These are phyloP conservation scores for Crotalus tigris DNA, from an alignment of 2,113 vertebrate species.

Conservation along the genomic window DNA sequence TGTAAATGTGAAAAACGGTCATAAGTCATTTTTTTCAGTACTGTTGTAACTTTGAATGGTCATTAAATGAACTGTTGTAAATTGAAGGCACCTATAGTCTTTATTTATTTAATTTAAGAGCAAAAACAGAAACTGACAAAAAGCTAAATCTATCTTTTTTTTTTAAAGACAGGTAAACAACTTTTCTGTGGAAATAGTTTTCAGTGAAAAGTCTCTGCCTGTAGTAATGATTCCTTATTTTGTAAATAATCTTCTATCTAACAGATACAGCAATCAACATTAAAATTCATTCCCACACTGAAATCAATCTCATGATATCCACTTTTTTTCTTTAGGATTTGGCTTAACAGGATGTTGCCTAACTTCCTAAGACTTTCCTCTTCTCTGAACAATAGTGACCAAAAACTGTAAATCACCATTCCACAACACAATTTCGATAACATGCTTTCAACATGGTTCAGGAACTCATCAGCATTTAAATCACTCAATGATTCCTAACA, in stretches of 20 bases:
- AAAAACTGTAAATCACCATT: background rate
- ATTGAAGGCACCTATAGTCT: background rate
- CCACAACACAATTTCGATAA: background rate
- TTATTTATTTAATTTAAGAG: background rate
- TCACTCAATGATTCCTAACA: background rate
- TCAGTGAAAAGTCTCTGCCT: background rate
- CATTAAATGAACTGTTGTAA: no score
- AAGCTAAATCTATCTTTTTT: background rate
- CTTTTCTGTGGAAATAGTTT: background rate
- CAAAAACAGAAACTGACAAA: background rate
- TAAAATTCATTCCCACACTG: background rate
- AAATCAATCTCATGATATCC: background rate
- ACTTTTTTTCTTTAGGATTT: background rate
- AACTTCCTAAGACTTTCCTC: background rate
- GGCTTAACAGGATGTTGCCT: background rate
- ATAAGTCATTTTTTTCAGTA: no score
- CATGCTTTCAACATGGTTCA: background rate
- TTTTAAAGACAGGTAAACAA: background rate
- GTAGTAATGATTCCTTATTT: background rate
- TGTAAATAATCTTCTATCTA: background rate
- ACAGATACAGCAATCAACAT: background rate
- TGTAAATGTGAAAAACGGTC: no score
- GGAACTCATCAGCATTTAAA: background rate
- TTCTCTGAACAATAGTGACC: background rate
- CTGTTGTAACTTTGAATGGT: no score